A percentile compares a stretch with the other conserved stretches of the same genome.
Conservation (phyloP, 2,888 invertebrate species). For the Caenorhabditis sulstoni region DNA sequence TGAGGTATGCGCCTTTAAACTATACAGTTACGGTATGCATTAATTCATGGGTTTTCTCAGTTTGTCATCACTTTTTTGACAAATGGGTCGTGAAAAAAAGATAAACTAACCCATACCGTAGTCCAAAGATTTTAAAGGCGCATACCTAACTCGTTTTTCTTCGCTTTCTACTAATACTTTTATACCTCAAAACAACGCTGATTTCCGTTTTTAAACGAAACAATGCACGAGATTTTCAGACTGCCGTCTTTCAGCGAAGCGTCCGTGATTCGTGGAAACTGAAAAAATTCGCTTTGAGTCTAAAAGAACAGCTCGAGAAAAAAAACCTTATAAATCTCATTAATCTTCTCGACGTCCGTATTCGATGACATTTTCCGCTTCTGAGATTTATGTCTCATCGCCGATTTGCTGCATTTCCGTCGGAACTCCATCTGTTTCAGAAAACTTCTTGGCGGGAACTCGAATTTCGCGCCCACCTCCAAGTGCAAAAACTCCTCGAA, state of each 20-base stretch:
- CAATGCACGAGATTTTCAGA: conserved; percentile 42
- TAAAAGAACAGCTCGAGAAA: neutral
- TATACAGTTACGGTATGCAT: too few relatives aligned
- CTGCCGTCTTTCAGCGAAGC: conserved; percentile 32
- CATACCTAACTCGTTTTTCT: too few relatives aligned
- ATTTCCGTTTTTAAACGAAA: conserved; percentile 42
- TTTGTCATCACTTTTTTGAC: too few relatives aligned
- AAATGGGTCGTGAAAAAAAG: too few relatives aligned
- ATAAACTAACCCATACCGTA: too few relatives aligned
- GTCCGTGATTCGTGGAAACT: conserved; percentile 45
- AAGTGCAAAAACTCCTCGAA: conserved; percentile 47
- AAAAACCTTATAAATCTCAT: conserved; percentile 47
- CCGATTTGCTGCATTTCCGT: conserved; percentile 40
- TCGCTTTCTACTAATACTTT: too few relatives aligned
- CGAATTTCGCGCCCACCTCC: conserved; percentile 29
- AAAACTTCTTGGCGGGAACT: neutral
- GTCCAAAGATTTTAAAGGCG: too few relatives aligned
- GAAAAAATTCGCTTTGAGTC: conserved; percentile 1
- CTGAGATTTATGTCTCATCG: conserved; percentile 54
- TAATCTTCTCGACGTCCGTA: conserved; percentile 43
- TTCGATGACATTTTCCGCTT: conserved; percentile 8
- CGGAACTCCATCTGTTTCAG: conserved; percentile 45
- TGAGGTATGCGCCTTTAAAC: too few relatives aligned
- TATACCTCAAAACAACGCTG: conserved; percentile 48
- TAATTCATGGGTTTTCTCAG: too few relatives aligned